Percentiles rank a stretch among this genome's conserved stretches.
phyloP scores from a whole-genome alignment of 2,888 invertebrate species.

The Catotricha subobsoleta region DNA sequence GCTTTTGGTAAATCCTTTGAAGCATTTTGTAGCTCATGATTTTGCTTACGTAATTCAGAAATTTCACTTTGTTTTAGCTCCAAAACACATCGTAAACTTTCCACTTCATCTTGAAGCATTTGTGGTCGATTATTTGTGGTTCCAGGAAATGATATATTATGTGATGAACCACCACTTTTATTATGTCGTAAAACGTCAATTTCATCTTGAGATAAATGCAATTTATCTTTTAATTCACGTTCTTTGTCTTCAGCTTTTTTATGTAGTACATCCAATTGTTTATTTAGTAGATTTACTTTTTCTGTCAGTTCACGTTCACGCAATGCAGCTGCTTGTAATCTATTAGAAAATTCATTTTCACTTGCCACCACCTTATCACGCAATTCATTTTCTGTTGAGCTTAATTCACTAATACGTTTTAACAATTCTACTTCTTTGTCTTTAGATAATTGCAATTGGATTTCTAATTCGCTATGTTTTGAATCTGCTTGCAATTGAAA shows the following conservation, averaged over 20 bases:
- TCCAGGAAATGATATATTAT: neutral
- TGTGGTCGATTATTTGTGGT: constrained; percentile 13
- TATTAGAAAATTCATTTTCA: constrained; percentile 19
- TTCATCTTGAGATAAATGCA: constrained; percentile 25
- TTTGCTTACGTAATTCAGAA: constrained; percentile 51
- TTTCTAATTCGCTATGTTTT: constrained; percentile 20
- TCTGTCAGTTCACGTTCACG: constrained; percentile 23
- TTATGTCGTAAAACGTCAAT: constrained; percentile 18
- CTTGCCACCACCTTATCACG: constrained; percentile 18
- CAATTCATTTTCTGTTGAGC: constrained; percentile 19
- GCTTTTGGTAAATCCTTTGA: constrained; percentile 54
- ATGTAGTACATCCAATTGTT: constrained; percentile 21
- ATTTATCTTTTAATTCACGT: constrained; percentile 24
- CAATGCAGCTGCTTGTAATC: constrained; percentile 16
- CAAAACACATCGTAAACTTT: constrained; percentile 70
- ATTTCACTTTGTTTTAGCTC: constrained; percentile 78
- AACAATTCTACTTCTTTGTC: constrained; percentile 21
- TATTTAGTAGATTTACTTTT: constrained; percentile 20
- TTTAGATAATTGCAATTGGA: constrained; percentile 28
- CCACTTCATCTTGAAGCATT: constrained; percentile 51
- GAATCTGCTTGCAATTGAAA: constrained; percentile 18
- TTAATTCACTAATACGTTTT: constrained; percentile 17
- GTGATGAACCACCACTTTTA: constrained; percentile 7
- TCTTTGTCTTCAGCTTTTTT: constrained; percentile 20
- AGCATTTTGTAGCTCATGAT: constrained; percentile 49